Evolutionary conservation across 2,113 vertebrate species (phyloP), one percentile per base, ranked within the genome.

Genomic region (Rhinoderma darwinii): DNA sequence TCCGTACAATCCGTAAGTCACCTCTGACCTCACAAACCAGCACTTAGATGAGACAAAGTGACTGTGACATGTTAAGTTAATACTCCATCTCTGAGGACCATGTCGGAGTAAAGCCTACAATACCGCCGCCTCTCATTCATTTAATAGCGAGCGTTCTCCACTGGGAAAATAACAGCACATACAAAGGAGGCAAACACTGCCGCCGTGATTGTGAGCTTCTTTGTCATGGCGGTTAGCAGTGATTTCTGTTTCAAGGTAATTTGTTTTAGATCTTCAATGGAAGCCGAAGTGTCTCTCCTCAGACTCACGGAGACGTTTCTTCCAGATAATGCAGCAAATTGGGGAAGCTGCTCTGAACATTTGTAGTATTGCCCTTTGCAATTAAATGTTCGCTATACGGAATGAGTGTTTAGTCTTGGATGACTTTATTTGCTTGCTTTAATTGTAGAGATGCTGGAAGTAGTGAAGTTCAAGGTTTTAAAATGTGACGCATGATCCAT

Each of bases 261-360:
- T 92, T 90, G 73, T 91, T 89, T 91, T 89, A 54, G 79, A 79
- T 72, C 84, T 90, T 90, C 89, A 89, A 90, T 90, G 85, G 79
- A 89, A 37, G 18, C 47, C 83, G 32, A 63, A 88, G 59, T 73
- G 43, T 9, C 8, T 72, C 89, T 83, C 89, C 80, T 90, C 75
- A 88, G 54, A 88, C 87, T 88, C 91, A 89, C 88, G 89, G 90
- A 84, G 90, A 90, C 91, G 89, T 89, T 83, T 88, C 72, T 89
- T 84, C 86, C 90, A 89, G 78, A 90, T 92, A 88, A 89, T 88
- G 70, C 68, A 82, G 84, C 79, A 90, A 91, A 90, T 91, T 89
- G 90, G 85, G 51, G 88, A 89, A 89, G 87, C 86, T 88, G 86
- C 88, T 88, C 61, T 83, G 88, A 74, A 85, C 78, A 84, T 89